Percentiles rank a stretch among this genome's conserved stretches.
Evolutionary conservation across 2,113 vertebrate genomes (phyloP).

Genomic region (Campylomormyrus tamandua): DNA sequence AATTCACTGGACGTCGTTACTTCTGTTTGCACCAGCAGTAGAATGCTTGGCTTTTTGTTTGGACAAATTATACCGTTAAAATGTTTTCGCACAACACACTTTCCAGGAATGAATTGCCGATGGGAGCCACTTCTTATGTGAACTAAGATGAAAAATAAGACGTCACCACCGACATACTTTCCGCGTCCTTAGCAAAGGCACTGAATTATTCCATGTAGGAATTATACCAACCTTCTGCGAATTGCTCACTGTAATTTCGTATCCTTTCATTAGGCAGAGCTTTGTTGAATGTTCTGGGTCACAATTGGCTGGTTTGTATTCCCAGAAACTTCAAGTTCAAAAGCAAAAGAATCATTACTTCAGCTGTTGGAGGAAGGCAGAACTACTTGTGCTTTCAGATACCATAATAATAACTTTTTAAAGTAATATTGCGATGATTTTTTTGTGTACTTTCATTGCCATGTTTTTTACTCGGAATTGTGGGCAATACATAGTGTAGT

Average conservation of each 20-base stretch:
- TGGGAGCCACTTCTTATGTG: not conserved
- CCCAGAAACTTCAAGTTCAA: conserved; percentile 9
- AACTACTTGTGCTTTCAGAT: not conserved
- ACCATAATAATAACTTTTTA: not conserved
- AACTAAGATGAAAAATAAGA: not conserved
- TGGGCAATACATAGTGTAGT: not conserved
- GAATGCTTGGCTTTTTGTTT: not conserved
- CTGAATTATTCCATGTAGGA: not conserved
- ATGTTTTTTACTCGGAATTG: not conserved
- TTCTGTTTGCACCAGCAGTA: not conserved
- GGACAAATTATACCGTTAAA: not conserved
- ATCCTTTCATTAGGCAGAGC: conserved; percentile 13
- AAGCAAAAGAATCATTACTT: not conserved
- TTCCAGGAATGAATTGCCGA: not conserved
- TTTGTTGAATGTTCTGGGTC: not conserved
- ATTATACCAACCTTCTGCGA: not conserved
- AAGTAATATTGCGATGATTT: not conserved
- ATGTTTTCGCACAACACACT: not conserved
- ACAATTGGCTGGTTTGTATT: not conserved
- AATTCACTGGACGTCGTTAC: not conserved
- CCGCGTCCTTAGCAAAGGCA: not conserved
- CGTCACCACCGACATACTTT: not conserved
- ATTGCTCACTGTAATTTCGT: not conserved
- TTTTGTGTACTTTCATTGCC: not conserved
- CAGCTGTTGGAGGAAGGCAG: not conserved